Base-by-base conservation (phyloP, 1,140 invertebrate genomes). In the Pomacea maculata region DNA sequence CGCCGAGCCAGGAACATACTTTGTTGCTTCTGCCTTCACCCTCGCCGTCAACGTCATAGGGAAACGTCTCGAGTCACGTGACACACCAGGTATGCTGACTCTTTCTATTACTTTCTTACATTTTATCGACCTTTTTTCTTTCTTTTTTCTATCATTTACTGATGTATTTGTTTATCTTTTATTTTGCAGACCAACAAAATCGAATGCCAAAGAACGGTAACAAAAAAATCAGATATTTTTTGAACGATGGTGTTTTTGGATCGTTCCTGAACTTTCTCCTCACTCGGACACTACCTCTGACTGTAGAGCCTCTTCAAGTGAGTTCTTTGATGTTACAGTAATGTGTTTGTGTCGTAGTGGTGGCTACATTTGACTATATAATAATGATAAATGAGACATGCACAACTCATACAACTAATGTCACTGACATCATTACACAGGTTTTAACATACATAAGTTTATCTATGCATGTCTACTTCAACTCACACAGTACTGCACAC, bases 231-330 rank as follows among this genome's bases (percentile, higher is more conserved):
- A 99, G 99, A 97, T 91, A 92, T 82, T 92, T 91, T 77, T 85
- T 99, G 85, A 99, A 99, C 91, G 98, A 99, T 92, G 93, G 98
- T 0, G 96, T 99, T 61, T 99, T 99, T 92, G 98, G 98, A 29
- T 98, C 97, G 55, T 99, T 99, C 93, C 57, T 61, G 11, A 99
- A 99, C 92, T 98, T 96, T 92, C 93, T 98, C 82, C 92, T 99
- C 11, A 99, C 97, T 89, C 98, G 99, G 92, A 97, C 99, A 92
- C 95, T 96, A 84, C 91, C 93, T n/a, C 95, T 96, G 34, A 92
- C 91, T 67, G 94, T 96, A 14, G 94, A 29, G 91, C 96, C 86
- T 34, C 57, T 85, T 6, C 92, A 94, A 89, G 95, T 95, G 86
- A 71, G 77, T 55, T 8, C 34, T 45, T 1, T 45, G 34, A 45